Evolutionary conservation across 2,113 vertebrate species (phyloP).

Genomic region (Bos javanicus): DNA sequence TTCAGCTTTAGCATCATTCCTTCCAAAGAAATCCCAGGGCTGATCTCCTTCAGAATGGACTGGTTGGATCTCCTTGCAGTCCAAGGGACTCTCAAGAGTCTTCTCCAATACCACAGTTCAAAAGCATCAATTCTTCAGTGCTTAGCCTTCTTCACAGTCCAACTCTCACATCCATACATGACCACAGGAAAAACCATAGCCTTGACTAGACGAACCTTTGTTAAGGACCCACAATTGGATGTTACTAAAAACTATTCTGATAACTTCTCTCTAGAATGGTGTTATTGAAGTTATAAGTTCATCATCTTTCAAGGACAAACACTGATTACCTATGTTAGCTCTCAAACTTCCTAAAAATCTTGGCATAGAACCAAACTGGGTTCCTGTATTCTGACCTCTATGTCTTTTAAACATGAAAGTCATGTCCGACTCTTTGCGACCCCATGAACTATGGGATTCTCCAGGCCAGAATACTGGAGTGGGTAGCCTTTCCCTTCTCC

Average conservation of each 20-base stretch:
- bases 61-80: too few relatives aligned
- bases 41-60: too few relatives aligned
- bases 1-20: too few relatives aligned
- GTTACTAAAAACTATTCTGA: not conserved
- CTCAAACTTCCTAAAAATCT: not conserved
- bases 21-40: too few relatives aligned
- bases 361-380: not conserved
- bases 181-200: too few relatives aligned
- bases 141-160: too few relatives aligned
- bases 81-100: too few relatives aligned
- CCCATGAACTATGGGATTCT: not conserved
- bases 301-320: not conserved
- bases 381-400: not conserved
- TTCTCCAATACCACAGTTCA: too few relatives aligned
- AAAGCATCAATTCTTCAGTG: too few relatives aligned
- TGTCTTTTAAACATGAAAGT: not conserved
- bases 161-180: too few relatives aligned
- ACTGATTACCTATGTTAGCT: not conserved
- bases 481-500: not conserved
- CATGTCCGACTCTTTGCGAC: fast-evolving
- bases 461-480: not conserved
- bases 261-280: not conserved
- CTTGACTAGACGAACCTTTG: too few relatives aligned
- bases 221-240: not conserved
- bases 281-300: not conserved